Evolutionary conservation across 2,113 vertebrate genomes (phyloP).

Genomic region (Panthera tigris): DNA sequence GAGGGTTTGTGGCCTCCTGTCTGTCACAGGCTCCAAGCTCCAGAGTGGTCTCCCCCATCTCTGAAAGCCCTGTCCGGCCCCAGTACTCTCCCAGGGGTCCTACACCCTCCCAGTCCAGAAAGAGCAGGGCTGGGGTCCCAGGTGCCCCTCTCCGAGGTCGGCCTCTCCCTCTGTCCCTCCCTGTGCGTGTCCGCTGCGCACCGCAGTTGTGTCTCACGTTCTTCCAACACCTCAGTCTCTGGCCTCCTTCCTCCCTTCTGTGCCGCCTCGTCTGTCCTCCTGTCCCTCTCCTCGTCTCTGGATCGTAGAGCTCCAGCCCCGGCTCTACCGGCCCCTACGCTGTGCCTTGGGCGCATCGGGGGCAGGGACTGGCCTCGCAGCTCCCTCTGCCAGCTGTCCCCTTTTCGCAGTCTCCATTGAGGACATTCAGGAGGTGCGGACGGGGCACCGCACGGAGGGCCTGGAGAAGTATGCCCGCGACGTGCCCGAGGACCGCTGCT

Average conservation of each 20-base stretch:
- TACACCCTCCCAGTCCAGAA: not conserved
- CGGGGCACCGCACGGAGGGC: conserved; percentile 93
- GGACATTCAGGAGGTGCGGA: conserved; percentile 94
- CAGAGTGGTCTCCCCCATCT: not conserved
- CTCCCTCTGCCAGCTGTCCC: not conserved
- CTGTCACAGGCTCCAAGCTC: not conserved
- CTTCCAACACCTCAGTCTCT: not conserved
- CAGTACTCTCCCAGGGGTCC: not conserved
- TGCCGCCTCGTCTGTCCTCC: not conserved
- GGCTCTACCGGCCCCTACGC: not conserved
- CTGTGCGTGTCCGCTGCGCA: not conserved
- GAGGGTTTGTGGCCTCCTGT: not conserved
- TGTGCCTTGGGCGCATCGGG: accelerated
- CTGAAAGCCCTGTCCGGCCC: not conserved
- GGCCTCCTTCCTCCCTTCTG: not conserved
- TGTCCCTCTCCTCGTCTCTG: not conserved
- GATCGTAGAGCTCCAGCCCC: not conserved
- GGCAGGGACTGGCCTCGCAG: not conserved
- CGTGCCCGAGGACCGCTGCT: conserved; percentile 89
- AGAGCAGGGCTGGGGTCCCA: not conserved
- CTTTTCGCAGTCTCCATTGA: conserved; percentile 90
- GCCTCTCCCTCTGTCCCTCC: not conserved
- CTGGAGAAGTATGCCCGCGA: conserved; percentile 90
- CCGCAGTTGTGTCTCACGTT: not conserved
- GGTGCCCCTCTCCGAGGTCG: not conserved